Evolutionary conservation across 2,888 invertebrate genomes (phyloP), one percentile per base, ranked within the genome.

Genomic region (Lutraria lutraria): DNA sequence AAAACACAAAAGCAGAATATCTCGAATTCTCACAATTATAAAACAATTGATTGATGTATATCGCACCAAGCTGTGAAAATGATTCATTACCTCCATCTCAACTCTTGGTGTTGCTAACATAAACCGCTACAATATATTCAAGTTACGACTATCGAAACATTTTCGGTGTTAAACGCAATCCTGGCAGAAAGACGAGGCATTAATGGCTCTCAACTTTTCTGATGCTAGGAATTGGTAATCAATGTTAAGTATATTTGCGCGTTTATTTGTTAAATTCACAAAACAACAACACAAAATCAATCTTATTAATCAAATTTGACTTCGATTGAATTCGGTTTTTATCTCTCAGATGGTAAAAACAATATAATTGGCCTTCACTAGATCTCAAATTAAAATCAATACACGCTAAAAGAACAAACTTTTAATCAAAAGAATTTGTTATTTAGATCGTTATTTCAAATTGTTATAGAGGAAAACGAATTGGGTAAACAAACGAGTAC

Each of bases 331-430:
- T 76, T 34, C 76, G 0, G 13, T 72, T 76, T 34, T 68, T 76
- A 19, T 19, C 76, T 15, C 34, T 76, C 34, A 31, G 31, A 76
- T 25, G 16, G 4, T 76, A 34, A 76, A 76, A 76, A 34, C 16
- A 25, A 1, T 25, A 34, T 76, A 34, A 76, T 31, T 76, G 76
- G 76, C 16, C 76, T 76, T 72, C 31, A 76, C 76, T 76, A 34
- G 34, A 76, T 34, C 76, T 76, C 29, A 76, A 76, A 76, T 76
- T 76, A 16, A 34, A 76, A 34, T 76, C 34, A 76, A 76, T 76
- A 76, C 34, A 31, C 34, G 29, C 31, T 19, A 34, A 76, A 76
- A 31, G 76, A 76, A 76, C 76, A 76, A 76, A 76, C 34, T 31
- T 34, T 76, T 31, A 76, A 76, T 76, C 76, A 76, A 76, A 76